Conservation (phyloP, 2,113 vertebrate genomes). For the Hipposideros armiger region DNA sequence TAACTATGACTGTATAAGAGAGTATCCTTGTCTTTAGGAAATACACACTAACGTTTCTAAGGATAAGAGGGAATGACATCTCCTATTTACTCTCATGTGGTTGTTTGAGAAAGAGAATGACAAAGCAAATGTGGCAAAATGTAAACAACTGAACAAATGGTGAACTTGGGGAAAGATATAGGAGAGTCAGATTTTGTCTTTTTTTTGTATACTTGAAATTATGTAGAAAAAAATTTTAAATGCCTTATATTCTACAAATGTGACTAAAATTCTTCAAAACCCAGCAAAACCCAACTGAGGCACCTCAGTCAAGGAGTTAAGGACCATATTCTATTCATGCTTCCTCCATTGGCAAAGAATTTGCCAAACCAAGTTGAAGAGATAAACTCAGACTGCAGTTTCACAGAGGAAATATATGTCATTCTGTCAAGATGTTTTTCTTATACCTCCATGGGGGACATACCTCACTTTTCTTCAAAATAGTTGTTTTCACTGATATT, state of each 20-base stretch:
- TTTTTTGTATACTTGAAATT: constrained; percentile 35
- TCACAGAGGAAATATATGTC: constrained; percentile 44
- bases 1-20: background rate
- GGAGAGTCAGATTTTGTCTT: background rate
- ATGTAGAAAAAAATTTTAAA: background rate
- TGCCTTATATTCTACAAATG: background rate
- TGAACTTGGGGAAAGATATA: constrained; percentile 26
- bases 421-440: constrained; percentile 16
- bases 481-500: constrained; percentile 16
- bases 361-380: background rate
- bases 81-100: background rate
- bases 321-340: background rate
- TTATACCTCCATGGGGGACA: background rate
- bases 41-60: background rate
- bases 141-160: background rate
- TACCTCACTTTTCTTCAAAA: background rate
- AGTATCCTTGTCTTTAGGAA: constrained; percentile 30
- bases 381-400: background rate
- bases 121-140: background rate
- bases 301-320: background rate
- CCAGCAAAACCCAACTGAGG: background rate
- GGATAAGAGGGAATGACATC: background rate
- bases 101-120: background rate
- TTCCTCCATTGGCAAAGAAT: constrained; percentile 1
- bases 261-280: constrained; percentile 55